phyloP scores from a whole-genome alignment of 2,113 vertebrate species.

The Tapirus terrestris region DNA sequence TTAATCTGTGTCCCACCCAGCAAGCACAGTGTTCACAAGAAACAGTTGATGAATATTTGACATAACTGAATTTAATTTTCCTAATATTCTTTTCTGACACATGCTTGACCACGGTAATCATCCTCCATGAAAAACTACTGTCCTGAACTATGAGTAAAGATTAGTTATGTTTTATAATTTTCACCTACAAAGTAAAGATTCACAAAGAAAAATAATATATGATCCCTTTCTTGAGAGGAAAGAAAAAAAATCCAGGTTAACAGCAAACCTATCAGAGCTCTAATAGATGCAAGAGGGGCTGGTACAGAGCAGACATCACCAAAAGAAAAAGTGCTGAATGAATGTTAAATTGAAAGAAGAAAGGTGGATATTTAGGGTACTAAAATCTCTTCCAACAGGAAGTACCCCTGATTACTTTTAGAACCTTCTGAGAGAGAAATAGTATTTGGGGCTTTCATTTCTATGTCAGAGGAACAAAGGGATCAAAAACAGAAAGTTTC shows the following conservation, averaged over 20 bases:
- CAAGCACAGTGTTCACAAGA: neutral
- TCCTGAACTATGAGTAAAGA: neutral
- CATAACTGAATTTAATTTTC: neutral
- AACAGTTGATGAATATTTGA: neutral
- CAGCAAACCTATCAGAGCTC: neutral
- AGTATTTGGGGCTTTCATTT: neutral
- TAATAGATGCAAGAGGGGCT: neutral
- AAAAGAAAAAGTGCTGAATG: neutral
- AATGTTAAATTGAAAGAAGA: neutral
- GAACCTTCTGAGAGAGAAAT: neutral
- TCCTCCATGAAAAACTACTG: neutral
- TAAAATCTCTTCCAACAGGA: neutral
- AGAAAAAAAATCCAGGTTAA: neutral
- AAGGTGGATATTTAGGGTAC: neutral
- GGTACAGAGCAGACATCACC: neutral
- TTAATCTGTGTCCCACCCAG: neutral
- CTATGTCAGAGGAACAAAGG: neutral
- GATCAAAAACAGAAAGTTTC: neutral
- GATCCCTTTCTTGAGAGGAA: neutral
- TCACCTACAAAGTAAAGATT: neutral
- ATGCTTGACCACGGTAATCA: neutral
- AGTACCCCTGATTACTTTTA: neutral
- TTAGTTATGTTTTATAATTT: neutral
- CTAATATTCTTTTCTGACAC: neutral
- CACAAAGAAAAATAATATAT: neutral